These are phyloP conservation scores for Andrena marginata DNA, from an alignment of 2,888 invertebrate species.

Conservation along the genomic window DNA sequence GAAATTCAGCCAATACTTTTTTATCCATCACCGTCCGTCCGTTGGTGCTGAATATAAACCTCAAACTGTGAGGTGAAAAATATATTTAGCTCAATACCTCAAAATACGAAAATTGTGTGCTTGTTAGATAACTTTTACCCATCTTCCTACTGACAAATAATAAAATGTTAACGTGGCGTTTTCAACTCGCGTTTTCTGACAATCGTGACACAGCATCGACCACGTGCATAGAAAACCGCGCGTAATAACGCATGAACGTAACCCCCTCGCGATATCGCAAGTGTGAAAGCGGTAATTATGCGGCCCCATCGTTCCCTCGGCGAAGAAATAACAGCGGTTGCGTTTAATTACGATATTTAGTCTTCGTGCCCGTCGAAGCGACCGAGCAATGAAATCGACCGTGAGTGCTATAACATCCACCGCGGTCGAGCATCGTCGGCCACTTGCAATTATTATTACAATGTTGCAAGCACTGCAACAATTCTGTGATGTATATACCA, in stretches of 20 bases:
- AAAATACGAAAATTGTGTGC: too few species aligned
- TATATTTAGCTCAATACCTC: too few species aligned
- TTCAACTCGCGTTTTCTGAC: too few species aligned
- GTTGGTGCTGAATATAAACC: too few species aligned
- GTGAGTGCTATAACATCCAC: constrained; percentile 15
- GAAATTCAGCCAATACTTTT: too few species aligned
- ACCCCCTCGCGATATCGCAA: background rate
- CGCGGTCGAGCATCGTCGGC: background rate
- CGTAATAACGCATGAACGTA: constrained; percentile 11
- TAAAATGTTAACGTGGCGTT: too few species aligned
- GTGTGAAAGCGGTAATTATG: constrained; percentile 41
- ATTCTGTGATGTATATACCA: too few species aligned
- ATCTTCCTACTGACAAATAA: too few species aligned
- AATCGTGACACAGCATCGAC: background rate
- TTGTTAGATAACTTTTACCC: too few species aligned
- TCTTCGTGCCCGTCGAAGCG: constrained; percentile 6
- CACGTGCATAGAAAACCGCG: constrained; percentile 14
- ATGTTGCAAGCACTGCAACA: too few species aligned
- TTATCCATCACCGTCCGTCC: too few species aligned
- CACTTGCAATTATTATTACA: background rate
- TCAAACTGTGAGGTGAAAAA: too few species aligned
- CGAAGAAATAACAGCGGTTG: constrained; percentile 28
- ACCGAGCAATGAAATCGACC: constrained; percentile 31
- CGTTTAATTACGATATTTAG: constrained; percentile 24
- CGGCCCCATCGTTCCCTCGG: constrained; percentile 11